These are phyloP conservation scores for Dinomys branickii DNA, from an alignment of 2,113 vertebrate genomes.

Conservation along the genomic window DNA sequence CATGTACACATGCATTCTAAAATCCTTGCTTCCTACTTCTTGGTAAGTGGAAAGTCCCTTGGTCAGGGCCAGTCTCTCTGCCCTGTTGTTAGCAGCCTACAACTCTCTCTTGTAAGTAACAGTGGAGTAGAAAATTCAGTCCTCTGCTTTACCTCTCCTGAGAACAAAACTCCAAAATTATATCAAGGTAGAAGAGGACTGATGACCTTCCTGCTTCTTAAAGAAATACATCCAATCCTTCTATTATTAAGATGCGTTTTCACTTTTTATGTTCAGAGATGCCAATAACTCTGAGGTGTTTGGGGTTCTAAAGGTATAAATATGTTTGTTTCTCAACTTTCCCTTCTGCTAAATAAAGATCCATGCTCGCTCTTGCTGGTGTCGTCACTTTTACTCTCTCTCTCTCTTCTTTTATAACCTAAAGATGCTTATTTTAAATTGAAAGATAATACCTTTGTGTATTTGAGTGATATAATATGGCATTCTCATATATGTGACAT, in stretches of 20 bases:
- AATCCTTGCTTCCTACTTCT: neutral
- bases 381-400: neutral
- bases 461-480: neutral
- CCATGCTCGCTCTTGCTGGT: neutral
- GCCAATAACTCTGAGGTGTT: neutral
- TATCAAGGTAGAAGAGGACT: neutral
- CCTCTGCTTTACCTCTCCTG: neutral
- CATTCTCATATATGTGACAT: neutral
- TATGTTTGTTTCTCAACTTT: neutral
- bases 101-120: slow-evolving; percentile 12
- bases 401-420: neutral
- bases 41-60: neutral
- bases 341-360: neutral
- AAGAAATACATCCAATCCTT: neutral
- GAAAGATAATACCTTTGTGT: neutral
- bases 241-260: neutral
- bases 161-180: neutral
- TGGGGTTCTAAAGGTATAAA: neutral
- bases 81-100: neutral
- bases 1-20: neutral
- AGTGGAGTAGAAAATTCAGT: neutral
- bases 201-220: slow-evolving; percentile 4
- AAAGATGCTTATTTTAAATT: neutral
- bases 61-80: neutral
- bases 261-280: neutral